These are phyloP conservation scores for Cepaea nemoralis DNA, from an alignment of 1,140 invertebrate species.

Conservation along the genomic window DNA sequence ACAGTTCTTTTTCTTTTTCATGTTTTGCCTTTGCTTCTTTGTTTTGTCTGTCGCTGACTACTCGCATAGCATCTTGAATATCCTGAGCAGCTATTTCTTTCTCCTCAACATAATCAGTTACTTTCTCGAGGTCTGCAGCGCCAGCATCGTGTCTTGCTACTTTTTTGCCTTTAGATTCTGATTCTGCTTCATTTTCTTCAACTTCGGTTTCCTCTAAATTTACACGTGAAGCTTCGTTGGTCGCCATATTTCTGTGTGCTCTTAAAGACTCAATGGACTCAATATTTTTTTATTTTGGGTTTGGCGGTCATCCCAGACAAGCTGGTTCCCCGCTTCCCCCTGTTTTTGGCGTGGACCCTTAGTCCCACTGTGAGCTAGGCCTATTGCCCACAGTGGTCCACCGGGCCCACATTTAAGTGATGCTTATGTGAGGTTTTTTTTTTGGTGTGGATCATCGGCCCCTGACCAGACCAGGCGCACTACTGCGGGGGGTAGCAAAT, in stretches of 20 bases:
- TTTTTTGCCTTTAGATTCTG: constrained; percentile 63
- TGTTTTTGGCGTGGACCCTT: no score
- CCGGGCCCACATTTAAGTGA: no score
- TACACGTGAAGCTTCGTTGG: neutral
- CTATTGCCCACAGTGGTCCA: no score
- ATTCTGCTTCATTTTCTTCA: constrained; percentile 35
- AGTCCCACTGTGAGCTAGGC: no score
- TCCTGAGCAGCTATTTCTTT: constrained; percentile 68
- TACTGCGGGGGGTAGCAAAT: no score
- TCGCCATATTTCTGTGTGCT: constrained; percentile 35
- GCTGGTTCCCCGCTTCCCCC: no score
- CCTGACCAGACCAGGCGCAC: no score
- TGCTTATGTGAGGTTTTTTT: no score
- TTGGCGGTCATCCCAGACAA: no score
- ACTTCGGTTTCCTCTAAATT: constrained; percentile 24
- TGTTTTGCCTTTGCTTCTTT: constrained; percentile 90
- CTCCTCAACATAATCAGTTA: constrained; percentile 72
- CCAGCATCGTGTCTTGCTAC: constrained; percentile 70
- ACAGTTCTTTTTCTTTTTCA: constrained; percentile 90
- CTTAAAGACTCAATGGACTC: no score
- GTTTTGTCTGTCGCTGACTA: constrained; percentile 88
- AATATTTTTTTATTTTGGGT: no score
- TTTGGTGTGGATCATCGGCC: no score
- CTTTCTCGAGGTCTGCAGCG: constrained; percentile 71
- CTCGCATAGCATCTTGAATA: constrained; percentile 79